Conservation (phyloP, 2,797 vertebrate genomes). For the Tinamus major region DNA sequence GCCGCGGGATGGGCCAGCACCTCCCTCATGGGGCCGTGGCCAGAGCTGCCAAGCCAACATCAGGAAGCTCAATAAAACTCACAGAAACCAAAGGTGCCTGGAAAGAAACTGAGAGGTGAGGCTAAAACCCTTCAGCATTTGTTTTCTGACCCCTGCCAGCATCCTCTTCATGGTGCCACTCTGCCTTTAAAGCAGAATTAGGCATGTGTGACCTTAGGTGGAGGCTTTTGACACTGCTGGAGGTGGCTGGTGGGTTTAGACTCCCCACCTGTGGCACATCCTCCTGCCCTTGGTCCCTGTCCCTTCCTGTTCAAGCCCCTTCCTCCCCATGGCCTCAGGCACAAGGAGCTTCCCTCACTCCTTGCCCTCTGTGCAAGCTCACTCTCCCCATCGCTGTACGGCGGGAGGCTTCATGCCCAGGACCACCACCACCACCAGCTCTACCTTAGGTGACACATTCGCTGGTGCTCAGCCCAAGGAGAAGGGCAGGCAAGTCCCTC, state of each 20-base stretch:
- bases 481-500: no score
- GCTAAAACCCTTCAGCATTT: neutral
- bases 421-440: no score
- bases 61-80: slow-evolving; percentile 28
- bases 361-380: no score
- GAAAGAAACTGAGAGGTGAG: slow-evolving; percentile 51
- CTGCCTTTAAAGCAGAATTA: slow-evolving; percentile 22
- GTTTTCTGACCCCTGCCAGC: slow-evolving; percentile 22
- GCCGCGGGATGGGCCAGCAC: no score
- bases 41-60: neutral
- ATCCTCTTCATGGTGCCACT: neutral
- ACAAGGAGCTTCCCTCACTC: neutral
- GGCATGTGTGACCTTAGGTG: slow-evolving; percentile 9
- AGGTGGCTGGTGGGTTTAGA: neutral
- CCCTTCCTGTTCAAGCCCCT: neutral
- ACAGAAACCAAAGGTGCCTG: slow-evolving; percentile 1
- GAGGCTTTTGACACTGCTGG: neutral
- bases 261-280: neutral
- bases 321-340: neutral
- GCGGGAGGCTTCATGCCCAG: no score
- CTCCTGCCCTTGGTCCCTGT: neutral
- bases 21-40: neutral
- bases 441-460: no score
- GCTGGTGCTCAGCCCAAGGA: no score
- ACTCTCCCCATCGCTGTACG: no score